Base-by-base conservation (phyloP, 2,113 vertebrate genomes). In the Alaudala cheleensis region DNA sequence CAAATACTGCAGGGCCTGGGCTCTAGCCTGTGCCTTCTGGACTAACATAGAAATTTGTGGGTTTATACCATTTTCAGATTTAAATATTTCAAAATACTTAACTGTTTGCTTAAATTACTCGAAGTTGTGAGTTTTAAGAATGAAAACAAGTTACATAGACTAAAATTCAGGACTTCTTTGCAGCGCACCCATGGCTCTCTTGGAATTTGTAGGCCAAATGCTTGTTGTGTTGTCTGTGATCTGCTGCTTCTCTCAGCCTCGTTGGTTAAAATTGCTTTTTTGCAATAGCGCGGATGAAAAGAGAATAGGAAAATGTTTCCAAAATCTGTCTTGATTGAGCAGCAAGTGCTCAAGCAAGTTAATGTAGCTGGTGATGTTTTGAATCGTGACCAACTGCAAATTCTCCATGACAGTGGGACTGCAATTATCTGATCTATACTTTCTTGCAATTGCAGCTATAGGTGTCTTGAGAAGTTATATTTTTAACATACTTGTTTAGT, bases 31-130 rank as follows among this genome's bases (percentile, higher is more conserved):
- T 81, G 19, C 31, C 33, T 60, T 4, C 33, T 79, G 44, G 34
- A n/a, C 8, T 70, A 65, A 3, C 0, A 1, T 4, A 66, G 42
- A 60, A 15, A 65, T 60, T 10, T 25, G 26, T 17, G 16, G 3
- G 1, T 40, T 88, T 40, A 31, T 44, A 25, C 66, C 17, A 6
- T 66, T 33, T 89, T 44, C 54, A 71, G 16, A 26, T 66, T 73
- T 58, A 84, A 81, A 20, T 73, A 34, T 62, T 86, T 39, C 11
- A 15, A 62, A 72, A 64, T 78, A 69, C 26, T 56, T 53, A 25
- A 61, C 3, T 81, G 10, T 37, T 69, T 56, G 17, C 28, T 39
- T 21, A 42, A 65, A n/a, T 47, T 86, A 17, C 45, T 87, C 86
- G 25, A 85, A 76, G 1, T 28, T 60, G 24, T 9, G 3, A 33